These are phyloP conservation scores for Pseudomugil tenellus DNA, from an alignment of 2,797 vertebrate species.

Conservation along the genomic window DNA sequence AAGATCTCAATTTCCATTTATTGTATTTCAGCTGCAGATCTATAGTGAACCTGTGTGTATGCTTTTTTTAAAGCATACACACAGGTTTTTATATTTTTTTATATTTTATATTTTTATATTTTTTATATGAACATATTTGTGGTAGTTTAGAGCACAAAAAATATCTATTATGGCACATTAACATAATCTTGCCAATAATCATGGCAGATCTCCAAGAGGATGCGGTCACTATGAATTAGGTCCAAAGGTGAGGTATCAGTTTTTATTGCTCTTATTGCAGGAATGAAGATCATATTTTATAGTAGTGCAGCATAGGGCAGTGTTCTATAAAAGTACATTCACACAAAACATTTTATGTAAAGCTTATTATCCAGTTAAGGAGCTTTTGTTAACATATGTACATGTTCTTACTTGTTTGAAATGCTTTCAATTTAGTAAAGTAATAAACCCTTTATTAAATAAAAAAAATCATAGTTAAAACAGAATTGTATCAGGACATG, in stretches of 20 bases:
- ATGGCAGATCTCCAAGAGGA: constrained; percentile 57
- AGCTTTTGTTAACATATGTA: background rate
- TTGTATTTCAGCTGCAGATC: too few species aligned
- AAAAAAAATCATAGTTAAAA: background rate
- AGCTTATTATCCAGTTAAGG: background rate
- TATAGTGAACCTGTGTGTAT: too few species aligned
- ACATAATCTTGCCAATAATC: constrained; percentile 47
- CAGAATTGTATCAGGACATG: too few species aligned
- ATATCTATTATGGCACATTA: constrained; percentile 45
- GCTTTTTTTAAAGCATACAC: background rate
- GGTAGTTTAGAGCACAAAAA: constrained; percentile 20
- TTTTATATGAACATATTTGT: constrained; percentile 4
- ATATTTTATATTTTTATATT: too few species aligned
- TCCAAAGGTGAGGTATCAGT: constrained; percentile 79
- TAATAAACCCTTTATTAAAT: background rate
- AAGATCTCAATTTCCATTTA: background rate
- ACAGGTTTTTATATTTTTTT: too few species aligned
- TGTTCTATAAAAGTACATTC: constrained; percentile 33
- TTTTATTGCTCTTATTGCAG: constrained; percentile 76
- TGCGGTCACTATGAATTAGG: constrained; percentile 61
- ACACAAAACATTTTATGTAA: constrained; percentile 43
- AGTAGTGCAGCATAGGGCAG: constrained; percentile 33
- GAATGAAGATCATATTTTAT: constrained; percentile 67
- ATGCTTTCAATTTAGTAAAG: background rate
- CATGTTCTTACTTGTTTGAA: background rate